Percentiles rank a stretch among this genome's conserved stretches.
phyloP scores from a whole-genome alignment of 2,113 vertebrate genomes.

The Myxocyprinus asiaticus region DNA sequence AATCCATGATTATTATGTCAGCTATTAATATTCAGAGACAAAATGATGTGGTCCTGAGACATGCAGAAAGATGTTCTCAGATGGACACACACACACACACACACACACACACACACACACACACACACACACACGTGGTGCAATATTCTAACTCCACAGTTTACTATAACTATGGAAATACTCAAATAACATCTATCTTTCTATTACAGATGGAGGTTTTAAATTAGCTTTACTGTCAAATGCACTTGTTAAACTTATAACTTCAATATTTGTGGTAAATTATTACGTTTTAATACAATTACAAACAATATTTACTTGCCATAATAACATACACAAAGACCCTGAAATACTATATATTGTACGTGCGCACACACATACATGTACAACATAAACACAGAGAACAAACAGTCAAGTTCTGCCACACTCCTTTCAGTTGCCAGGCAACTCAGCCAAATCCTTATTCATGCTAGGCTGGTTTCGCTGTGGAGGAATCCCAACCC shows the following conservation, averaged over 20 bases:
- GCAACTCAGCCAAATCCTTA: constrained; percentile 52
- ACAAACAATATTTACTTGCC: background rate
- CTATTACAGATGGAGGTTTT: too few species aligned
- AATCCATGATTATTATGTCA: constrained; percentile 42
- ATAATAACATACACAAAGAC: background rate
- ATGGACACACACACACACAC: too few species aligned
- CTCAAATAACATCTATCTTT: too few species aligned
- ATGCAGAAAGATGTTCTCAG: background rate
- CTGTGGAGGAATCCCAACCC: constrained; percentile 35
- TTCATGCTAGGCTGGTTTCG: constrained; percentile 40
- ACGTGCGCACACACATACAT: background rate
- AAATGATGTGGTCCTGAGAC: constrained; percentile 25
- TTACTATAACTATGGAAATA: too few species aligned
- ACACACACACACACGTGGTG: constrained; percentile 1
- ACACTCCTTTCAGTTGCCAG: constrained; percentile 52
- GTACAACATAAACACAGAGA: background rate
- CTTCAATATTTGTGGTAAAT: too few species aligned
- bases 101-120: constrained; percentile 11
- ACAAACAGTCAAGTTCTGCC: constrained; percentile 35
- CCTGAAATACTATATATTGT: background rate
- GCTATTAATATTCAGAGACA: constrained; percentile 44
- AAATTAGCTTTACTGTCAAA: too few species aligned
- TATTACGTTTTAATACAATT: too few species aligned
- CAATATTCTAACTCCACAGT: background rate
- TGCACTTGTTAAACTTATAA: too few species aligned